These are phyloP conservation scores for Martes martes DNA, from an alignment of 2,113 vertebrate genomes.

Conservation along the genomic window DNA sequence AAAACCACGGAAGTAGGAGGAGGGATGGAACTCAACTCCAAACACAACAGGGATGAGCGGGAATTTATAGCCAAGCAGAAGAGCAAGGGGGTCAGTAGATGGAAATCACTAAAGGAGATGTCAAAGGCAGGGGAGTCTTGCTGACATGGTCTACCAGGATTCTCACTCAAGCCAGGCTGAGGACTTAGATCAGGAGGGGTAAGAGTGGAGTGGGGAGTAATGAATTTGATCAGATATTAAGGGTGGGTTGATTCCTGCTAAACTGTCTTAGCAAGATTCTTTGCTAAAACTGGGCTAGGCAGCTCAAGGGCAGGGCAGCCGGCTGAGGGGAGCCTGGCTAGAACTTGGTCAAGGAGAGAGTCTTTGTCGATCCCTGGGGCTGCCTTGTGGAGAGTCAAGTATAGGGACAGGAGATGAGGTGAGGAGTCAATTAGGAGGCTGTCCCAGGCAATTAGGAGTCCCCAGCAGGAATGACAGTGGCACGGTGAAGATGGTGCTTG, in stretches of 20 bases:
- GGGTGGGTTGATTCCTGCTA: neutral
- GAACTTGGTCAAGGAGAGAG: neutral
- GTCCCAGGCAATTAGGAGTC: neutral
- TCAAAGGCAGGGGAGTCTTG: neutral
- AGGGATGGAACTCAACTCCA: neutral
- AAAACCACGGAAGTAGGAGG: neutral
- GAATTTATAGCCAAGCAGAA: neutral
- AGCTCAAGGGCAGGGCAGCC: neutral
- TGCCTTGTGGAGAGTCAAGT: neutral
- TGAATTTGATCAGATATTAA: neutral
- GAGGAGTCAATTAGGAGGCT: neutral
- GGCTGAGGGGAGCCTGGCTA: neutral
- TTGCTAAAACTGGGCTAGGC: neutral
- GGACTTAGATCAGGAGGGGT: neutral
- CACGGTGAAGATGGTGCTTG: fast-evolving
- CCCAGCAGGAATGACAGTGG: neutral
- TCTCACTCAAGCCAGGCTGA: neutral
- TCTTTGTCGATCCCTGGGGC: neutral
- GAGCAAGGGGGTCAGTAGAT: neutral
- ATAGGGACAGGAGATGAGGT: neutral
- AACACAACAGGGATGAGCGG: too few relatives aligned
- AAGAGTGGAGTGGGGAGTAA: neutral
- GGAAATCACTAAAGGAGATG: neutral
- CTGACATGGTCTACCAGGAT: neutral
- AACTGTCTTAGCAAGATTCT: neutral